phyloP scores from a whole-genome alignment of 2,888 invertebrate species.

The Tenthredo amoena region DNA sequence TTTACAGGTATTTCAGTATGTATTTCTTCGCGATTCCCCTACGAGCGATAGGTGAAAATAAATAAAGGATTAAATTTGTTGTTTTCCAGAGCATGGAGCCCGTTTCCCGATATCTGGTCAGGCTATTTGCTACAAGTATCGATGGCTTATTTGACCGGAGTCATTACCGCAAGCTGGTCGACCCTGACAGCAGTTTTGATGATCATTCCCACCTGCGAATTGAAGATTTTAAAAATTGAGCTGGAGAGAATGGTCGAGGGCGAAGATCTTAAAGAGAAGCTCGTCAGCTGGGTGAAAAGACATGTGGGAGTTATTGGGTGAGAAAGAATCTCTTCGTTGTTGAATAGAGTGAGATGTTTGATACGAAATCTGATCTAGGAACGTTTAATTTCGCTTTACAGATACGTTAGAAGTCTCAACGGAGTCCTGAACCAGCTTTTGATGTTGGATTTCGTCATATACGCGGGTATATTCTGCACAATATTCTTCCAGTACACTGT shows the following conservation, averaged over 20 bases:
- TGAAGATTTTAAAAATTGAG: constrained; percentile 6
- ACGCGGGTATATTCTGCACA: constrained; percentile 26
- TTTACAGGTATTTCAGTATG: constrained; percentile 21
- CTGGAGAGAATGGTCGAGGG: neutral
- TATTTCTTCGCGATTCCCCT: neutral
- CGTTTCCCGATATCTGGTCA: constrained; percentile 31
- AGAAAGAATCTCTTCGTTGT: neutral
- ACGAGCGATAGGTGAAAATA: neutral
- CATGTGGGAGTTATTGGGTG: constrained; percentile 22
- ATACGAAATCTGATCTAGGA: neutral
- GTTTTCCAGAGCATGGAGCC: constrained; percentile 28
- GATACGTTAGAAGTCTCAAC: constrained; percentile 24
- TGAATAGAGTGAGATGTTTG: neutral
- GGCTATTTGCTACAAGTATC: constrained; percentile 11
- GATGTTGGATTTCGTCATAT: constrained; percentile 11
- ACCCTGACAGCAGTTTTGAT: constrained; percentile 8
- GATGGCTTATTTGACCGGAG: constrained; percentile 28
- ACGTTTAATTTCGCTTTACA: neutral
- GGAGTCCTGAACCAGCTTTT: constrained; percentile 9
- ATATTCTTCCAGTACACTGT: constrained; percentile 17
- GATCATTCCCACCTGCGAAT: constrained; percentile 32
- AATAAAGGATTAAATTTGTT: neutral
- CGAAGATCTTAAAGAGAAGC: neutral
- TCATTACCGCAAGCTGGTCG: constrained; percentile 19
- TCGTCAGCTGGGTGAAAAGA: constrained; percentile 29